Conservation (phyloP, 2,797 vertebrate genomes). For the Phrynocephalus guinanensis region DNA sequence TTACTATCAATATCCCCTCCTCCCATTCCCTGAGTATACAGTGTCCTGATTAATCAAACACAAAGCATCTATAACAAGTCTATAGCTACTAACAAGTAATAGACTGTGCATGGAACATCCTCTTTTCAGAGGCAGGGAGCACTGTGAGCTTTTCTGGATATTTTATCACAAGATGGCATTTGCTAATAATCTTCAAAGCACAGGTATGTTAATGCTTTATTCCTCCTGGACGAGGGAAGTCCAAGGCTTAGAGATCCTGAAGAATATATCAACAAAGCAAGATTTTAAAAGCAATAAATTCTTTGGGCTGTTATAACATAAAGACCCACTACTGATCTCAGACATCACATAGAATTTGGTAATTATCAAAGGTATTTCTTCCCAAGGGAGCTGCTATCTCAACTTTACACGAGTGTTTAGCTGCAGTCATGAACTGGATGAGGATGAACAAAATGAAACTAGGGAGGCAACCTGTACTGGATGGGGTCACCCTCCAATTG, state of each 20-base stretch:
- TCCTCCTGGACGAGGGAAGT: not conserved
- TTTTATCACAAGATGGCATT: conserved; percentile 20
- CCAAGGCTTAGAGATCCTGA: not conserved
- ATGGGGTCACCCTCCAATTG: no score
- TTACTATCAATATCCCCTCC: conserved; percentile 19
- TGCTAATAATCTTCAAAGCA: conserved; percentile 13
- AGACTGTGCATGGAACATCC: not conserved
- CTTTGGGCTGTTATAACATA: conserved; percentile 11
- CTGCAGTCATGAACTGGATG: no score
- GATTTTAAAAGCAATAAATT: not conserved
- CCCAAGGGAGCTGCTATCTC: no score
- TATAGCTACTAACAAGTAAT: conserved; percentile 22
- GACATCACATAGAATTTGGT: not conserved
- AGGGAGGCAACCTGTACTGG: no score
- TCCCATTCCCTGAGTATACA: conserved; percentile 17
- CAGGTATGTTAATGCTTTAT: conserved; percentile 4
- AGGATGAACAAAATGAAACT: no score
- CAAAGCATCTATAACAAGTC: conserved; percentile 29
- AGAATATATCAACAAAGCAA: conserved; percentile 1
- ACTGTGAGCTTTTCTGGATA: not conserved
- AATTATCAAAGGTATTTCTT: not conserved
- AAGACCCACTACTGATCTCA: not conserved
- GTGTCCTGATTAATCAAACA: conserved; percentile 37
- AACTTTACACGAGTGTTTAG: no score
- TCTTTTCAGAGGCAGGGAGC: not conserved